Evolutionary conservation across 2,888 invertebrate genomes (phyloP).

Genomic region (Poecilobothrus nobilitatus): DNA sequence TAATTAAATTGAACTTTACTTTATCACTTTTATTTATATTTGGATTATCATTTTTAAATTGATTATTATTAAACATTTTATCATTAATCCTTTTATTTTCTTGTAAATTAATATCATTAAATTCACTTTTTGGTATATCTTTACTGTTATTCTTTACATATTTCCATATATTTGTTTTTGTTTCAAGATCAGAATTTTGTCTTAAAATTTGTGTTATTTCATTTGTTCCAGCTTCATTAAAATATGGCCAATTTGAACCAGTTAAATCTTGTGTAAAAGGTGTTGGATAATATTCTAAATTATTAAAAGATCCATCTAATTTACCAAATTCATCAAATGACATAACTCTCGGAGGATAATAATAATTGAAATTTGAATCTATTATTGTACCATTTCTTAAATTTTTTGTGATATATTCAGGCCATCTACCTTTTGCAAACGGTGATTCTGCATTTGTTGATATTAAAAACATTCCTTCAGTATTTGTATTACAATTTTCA

Average conservation of each 20-base stretch:
- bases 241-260: conserved; percentile 37
- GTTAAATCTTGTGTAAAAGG: conserved; percentile 31
- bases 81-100: too few species aligned
- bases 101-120: not conserved
- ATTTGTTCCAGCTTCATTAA: conserved; percentile 26
- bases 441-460: conserved; percentile 50
- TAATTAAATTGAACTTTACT: not conserved
- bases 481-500: conserved; percentile 41
- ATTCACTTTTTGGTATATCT: not conserved
- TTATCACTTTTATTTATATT: too few species aligned
- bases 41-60: too few species aligned
- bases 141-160: not conserved
- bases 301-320: conserved; percentile 37
- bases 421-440: conserved; percentile 53
- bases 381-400: not conserved
- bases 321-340: conserved; percentile 41
- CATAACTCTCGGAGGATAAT: not conserved
- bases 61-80: too few species aligned
- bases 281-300: conserved; percentile 26
- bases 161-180: conserved; percentile 21
- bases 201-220: conserved; percentile 25
- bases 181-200: conserved; percentile 29
- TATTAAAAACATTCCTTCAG: conserved; percentile 49
- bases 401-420: conserved; percentile 28
- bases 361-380: conserved; percentile 25